These are phyloP conservation scores for Orthonyx spaldingii DNA, from an alignment of 2,113 vertebrate genomes.

Conservation along the genomic window DNA sequence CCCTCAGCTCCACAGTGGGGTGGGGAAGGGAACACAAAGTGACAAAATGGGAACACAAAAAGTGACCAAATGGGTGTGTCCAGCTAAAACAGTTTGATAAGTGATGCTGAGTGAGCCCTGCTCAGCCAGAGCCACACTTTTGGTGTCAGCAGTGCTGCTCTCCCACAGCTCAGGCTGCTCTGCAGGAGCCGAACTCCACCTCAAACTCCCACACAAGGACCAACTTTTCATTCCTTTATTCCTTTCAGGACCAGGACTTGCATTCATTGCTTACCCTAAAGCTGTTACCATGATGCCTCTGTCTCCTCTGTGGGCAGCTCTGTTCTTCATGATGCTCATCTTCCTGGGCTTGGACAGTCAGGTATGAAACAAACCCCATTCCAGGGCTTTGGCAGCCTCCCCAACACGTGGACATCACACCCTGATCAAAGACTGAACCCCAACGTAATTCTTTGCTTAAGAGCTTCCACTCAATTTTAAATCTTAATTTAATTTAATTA, in stretches of 20 bases:
- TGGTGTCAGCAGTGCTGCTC: neutral
- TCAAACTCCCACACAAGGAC: neutral
- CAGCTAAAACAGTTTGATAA: neutral
- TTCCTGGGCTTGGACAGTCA: slow-evolving; percentile 97
- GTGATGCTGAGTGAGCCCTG: neutral
- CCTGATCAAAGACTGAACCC: neutral
- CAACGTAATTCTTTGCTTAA: neutral
- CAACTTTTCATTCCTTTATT: neutral
- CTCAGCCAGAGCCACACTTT: neutral
- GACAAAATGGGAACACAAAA: neutral
- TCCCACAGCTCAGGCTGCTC: neutral
- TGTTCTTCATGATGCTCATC: slow-evolving; percentile 99
- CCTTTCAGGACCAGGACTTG: slow-evolving; percentile 88
- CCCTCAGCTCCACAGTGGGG: fast-evolving
- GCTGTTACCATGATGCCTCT: slow-evolving; percentile 99
- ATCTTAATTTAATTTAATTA: too few species aligned
- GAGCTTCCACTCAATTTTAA: too few species aligned
- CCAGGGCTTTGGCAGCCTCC: neutral
- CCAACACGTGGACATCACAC: too few species aligned
- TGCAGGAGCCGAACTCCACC: neutral
- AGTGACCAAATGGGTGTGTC: neutral
- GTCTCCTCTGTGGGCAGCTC: slow-evolving; percentile 91
- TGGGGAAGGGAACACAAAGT: neutral
- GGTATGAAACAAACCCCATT: slow-evolving; percentile 63
- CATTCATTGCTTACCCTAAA: slow-evolving; percentile 97